These are phyloP conservation scores for Sclerurus mexicanus DNA, from an alignment of 2,113 vertebrate species.

Conservation along the genomic window DNA sequence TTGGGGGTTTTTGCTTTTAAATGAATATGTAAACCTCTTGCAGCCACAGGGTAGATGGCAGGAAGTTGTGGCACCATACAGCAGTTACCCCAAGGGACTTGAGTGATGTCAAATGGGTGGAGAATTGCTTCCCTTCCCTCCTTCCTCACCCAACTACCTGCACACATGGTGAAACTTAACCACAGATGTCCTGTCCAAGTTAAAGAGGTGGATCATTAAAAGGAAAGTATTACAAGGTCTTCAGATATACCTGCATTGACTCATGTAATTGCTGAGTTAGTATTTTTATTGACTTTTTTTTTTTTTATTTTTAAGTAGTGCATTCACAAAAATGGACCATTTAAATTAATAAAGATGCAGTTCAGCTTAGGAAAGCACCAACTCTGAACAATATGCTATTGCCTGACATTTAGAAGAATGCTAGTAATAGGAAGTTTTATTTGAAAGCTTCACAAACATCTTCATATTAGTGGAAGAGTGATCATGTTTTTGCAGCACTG, in stretches of 20 bases:
- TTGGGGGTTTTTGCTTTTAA: neutral
- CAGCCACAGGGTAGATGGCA: accelerated
- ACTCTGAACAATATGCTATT: neutral
- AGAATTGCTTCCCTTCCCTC: neutral
- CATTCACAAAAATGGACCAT: conserved; percentile 4
- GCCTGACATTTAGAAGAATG: neutral
- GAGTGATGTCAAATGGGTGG: too few species aligned
- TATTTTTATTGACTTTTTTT: neutral
- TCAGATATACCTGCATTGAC: neutral
- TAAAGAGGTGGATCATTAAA: neutral
- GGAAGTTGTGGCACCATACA: neutral
- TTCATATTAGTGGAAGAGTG: neutral
- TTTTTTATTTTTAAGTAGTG: neutral
- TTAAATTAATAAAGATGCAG: neutral
- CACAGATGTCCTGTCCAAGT: neutral
- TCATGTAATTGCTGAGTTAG: neutral
- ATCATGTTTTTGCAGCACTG: neutral
- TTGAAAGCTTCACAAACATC: neutral
- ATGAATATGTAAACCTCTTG: neutral
- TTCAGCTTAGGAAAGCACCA: neutral
- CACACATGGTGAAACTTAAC: neutral
- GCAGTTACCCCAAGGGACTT: too few species aligned
- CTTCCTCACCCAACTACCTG: neutral
- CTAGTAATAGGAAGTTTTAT: neutral
- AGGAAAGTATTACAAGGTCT: neutral